Evolutionary conservation across 92 coral and sea anemone genomes (phyloP).

Genomic region (Epizoanthus ramosus): DNA sequence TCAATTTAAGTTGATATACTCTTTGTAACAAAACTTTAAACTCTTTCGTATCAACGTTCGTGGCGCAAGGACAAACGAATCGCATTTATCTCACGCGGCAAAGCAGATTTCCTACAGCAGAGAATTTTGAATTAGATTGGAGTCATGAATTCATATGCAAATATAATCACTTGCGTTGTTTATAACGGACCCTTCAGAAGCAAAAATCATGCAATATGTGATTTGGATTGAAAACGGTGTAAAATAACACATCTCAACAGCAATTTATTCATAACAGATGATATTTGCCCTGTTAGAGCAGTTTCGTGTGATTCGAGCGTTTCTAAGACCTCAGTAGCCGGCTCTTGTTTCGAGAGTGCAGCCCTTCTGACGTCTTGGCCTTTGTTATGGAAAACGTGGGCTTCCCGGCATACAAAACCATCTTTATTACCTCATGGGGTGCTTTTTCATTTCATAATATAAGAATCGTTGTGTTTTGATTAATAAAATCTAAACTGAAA

Average conservation of each 20-base stretch:
- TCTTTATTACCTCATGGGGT: constrained; percentile 29
- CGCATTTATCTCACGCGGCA: constrained; percentile 22
- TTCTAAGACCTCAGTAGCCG: background rate
- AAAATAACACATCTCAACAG: background rate
- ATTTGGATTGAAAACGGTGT: constrained; percentile 1
- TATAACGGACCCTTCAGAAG: constrained; percentile 29
- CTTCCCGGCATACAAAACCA: constrained; percentile 17
- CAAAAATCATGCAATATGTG: constrained; percentile 29
- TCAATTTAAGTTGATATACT: constrained; percentile 75
- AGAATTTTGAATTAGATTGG: constrained; percentile 32
- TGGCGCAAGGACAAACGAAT: constrained; percentile 25
- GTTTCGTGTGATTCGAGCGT: background rate
- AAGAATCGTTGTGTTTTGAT: constrained; percentile 28
- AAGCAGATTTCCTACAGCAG: constrained; percentile 21
- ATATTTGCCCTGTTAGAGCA: background rate
- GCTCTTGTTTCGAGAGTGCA: background rate
- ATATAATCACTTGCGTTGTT: constrained; percentile 56
- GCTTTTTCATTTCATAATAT: constrained; percentile 22
- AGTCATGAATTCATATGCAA: constrained; percentile 79
- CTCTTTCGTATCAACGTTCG: constrained; percentile 54
- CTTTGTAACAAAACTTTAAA: constrained; percentile 59
- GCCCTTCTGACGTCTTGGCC: constrained; percentile 19
- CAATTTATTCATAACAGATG: background rate
- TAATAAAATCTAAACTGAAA: constrained; percentile 32
- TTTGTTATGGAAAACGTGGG: constrained; percentile 45